Base-by-base conservation (phyloP, 1,140 invertebrate species). In the Whitmania pigra region DNA sequence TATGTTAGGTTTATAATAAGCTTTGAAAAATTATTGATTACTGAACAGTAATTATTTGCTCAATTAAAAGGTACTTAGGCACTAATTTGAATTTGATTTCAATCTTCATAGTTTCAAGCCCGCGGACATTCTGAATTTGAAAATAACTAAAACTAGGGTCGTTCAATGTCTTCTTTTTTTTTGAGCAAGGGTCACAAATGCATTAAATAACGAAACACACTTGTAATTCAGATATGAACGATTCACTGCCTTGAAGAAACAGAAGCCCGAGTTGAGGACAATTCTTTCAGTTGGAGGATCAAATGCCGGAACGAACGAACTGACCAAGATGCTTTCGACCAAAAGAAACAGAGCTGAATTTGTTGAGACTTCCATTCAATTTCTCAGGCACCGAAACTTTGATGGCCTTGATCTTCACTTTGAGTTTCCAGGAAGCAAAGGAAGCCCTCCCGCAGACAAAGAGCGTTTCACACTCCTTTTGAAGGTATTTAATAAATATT, bases 381-480 rank as follows among this genome's bases (percentile, higher is more conserved):
- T 94, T 83, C 84, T 97, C 2, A 85, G 93, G 31, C 89, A 92
- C 78, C 89, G 91, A 75, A 89, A 92, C 80, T 95, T 97, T 79
- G 93, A 97, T 78, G 94, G 94, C 7, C 82, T 94, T 22, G 93
- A 97, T 76, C 89, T 97, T 0, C 93, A 96, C 78, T 97, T 94
- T 93, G 93, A 97, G 83, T 95, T 94, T 82, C 93, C 93, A 5
- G 87, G 88, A 20, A 76, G 63, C 18, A 54, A 76, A 15, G 75
- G 77, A 17, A 77, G 77, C 67, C 76, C 72, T 25, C 87, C 88
- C 7, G 91, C 93, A 77, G 93, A 96, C 70, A 82, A 80, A 68
- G 73, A 78, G 22, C 77, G 75, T 71, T 82, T 79, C 71, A 77
- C 80, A 5, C 87, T 88, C 80, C 81, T 83, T 7, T 15, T 82